Evolutionary conservation across 37 sponge, comb jelly and placozoan species (phyloP), one percentile per base, ranked within the genome.

Genomic region (Ianthella basta): DNA sequence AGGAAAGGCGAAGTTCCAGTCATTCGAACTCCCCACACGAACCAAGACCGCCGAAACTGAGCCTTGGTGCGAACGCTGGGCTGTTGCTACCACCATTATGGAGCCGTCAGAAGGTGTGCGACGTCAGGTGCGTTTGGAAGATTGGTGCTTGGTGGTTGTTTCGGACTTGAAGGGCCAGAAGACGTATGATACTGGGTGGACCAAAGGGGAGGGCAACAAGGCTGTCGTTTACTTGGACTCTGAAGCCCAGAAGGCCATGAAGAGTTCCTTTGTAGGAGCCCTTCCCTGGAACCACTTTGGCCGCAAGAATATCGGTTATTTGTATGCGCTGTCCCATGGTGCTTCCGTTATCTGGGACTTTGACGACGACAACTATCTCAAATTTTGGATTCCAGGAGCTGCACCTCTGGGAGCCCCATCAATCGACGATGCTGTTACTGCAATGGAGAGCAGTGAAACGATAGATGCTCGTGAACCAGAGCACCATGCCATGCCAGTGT

Each of bases 351-450:
- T 91, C 29, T 87, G 82, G 80, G 91, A 91, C 74, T 82, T 86
- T 24, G 91, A 91, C 35, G 91, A 91, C 40, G 91, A 91, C 69
- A 91, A 91, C 64, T 2, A 81, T 68, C 53, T 91, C 50, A 91
- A 90, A 60, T 87, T 82, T 38, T 87, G 88, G 88, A 57, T 87
- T 13, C 55, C 68, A 20, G 88, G 88, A 33, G 73, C 88, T 5
- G 82, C 88, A 19, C 88, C 88, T 29, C 37, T 74, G 23, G 75
- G 83, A 18, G 74, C 88, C 19, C 88, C 82, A 14, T 82, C 82
- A 23, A 44, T 87, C 59, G 60, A 87, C 30, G 64, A 37, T n/a
- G 57, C 67, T 21, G 73, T 82, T 38, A 0, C 54, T 30, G 35
- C 29, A 18, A n/a, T 33, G 13, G 63, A 35, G 8, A 75, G 40